These are phyloP conservation scores for Alethe diademata DNA, from an alignment of 2,113 vertebrate species.

Conservation along the genomic window DNA sequence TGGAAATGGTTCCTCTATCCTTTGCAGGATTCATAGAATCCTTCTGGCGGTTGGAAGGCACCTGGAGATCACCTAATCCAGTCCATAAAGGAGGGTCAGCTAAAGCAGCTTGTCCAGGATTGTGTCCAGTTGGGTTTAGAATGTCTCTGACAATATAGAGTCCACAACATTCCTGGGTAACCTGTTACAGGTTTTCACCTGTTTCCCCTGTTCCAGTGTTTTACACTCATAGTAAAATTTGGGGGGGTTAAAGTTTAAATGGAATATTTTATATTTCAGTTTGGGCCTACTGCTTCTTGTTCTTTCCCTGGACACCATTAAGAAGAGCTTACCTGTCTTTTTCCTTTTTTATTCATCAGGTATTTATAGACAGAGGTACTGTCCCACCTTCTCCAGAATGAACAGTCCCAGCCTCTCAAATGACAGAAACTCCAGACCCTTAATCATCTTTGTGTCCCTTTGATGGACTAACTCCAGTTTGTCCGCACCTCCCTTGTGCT, in stretches of 20 bases:
- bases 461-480: neutral
- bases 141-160: neutral
- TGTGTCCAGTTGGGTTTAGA: neutral
- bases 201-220: neutral
- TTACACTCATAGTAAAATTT: neutral
- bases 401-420: neutral
- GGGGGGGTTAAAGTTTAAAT: neutral
- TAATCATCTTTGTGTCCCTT: neutral
- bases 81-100: neutral
- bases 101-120: neutral
- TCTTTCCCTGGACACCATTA: neutral
- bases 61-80: neutral
- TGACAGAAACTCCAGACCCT: neutral
- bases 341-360: neutral
- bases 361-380: neutral
- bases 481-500: accelerated
- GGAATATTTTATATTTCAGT: neutral
- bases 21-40: neutral
- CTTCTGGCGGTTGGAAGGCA: neutral
- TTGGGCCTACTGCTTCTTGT: neutral
- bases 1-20: neutral
- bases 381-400: neutral
- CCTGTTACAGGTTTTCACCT: neutral
- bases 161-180: neutral
- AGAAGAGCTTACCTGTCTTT: neutral